A percentile compares a stretch with the other conserved stretches of the same genome.
Conservation (phyloP, 1,140 invertebrate species). For the Dendrolimus kikuchii region DNA sequence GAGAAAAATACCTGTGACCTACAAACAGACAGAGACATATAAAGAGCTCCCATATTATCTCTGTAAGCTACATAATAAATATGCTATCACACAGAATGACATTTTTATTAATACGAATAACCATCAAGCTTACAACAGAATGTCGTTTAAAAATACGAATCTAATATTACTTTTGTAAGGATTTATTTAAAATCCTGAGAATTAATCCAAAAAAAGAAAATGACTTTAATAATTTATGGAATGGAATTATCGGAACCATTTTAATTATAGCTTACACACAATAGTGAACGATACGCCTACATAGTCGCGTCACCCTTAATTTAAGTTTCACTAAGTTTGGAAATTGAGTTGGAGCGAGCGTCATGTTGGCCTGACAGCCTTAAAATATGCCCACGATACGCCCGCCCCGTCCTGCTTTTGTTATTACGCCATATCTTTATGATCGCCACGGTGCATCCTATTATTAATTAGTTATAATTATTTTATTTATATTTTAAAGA, state of each 20-base stretch:
- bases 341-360: conserved; percentile 26
- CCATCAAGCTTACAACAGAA: no score
- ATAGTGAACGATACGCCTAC: conserved; percentile 14
- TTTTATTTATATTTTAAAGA: neutral
- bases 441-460: neutral
- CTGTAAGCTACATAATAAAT: no score
- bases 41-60: no score
- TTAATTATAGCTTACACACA: conserved; percentile 17
- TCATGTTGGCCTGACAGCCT: conserved; percentile 60
- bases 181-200: no score
- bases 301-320: conserved; percentile 53
- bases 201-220: no score
- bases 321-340: conserved; percentile 44
- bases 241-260: conserved; percentile 11
- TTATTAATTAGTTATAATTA: conserved; percentile 1
- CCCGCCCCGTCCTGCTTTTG: conserved; percentile 1
- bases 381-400: conserved; percentile 51
- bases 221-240: no score
- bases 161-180: no score
- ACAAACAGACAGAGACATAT: no score
- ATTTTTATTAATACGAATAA: no score
- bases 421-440: conserved; percentile 3
- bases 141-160: no score
- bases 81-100: no score
- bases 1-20: no score